Evolutionary conservation across 2,113 vertebrate genomes (phyloP).

Genomic region (Gambusia affinis): DNA sequence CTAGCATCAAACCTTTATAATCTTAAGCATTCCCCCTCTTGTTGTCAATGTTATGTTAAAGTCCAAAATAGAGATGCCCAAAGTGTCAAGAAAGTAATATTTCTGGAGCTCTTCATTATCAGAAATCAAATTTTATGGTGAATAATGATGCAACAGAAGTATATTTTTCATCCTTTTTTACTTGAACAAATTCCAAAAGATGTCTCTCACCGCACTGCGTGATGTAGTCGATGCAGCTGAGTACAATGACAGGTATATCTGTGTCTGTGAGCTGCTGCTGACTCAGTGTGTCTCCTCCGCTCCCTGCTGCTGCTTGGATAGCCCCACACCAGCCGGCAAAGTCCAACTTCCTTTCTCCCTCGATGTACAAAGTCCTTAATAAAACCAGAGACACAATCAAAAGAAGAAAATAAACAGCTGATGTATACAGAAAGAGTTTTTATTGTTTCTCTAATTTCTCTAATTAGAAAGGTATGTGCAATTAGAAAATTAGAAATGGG

Average conservation of each 20-base stretch:
- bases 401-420: not conserved
- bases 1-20: not conserved
- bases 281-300: conserved; percentile 86
- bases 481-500: not conserved
- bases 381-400: not conserved
- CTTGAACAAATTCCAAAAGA: not conserved
- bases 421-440: not conserved
- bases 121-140: not conserved
- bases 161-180: no score
- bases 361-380: conserved; percentile 89
- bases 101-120: not conserved
- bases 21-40: not conserved
- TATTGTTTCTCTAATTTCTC: no score
- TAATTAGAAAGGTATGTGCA: no score
- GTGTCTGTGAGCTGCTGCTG: conserved; percentile 92
- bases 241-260: conserved; percentile 89
- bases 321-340: conserved; percentile 87
- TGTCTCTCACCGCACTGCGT: conserved; percentile 87
- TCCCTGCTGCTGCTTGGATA: conserved; percentile 88
- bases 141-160: not conserved
- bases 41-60: not conserved
- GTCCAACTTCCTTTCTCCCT: conserved; percentile 89
- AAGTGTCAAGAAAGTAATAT: not conserved
- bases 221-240: conserved; percentile 92
- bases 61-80: not conserved